phyloP scores from a whole-genome alignment of 2,113 vertebrate species.

The Rafetus swinhoei region DNA sequence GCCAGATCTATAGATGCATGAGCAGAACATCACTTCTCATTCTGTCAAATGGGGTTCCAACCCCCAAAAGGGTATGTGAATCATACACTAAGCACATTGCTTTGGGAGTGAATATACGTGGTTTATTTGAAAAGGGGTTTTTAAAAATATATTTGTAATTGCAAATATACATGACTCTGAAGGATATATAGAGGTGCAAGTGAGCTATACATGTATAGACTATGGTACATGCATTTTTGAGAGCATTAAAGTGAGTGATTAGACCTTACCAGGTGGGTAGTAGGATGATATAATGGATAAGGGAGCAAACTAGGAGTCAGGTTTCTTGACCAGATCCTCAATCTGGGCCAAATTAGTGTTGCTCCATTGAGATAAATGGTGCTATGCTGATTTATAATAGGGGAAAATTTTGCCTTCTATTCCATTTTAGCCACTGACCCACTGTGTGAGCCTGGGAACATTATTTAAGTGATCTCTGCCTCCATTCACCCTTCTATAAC shows the following conservation, averaged over 20 bases:
- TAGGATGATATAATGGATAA: not conserved
- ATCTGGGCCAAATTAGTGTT: accelerated
- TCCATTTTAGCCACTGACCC: not conserved
- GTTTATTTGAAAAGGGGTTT: not conserved
- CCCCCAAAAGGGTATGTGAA: not conserved
- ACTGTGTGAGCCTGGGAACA: not conserved
- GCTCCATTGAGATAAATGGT: not conserved
- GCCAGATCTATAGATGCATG: not conserved
- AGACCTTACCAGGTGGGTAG: not conserved
- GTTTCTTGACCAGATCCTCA: not conserved
- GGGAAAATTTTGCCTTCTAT: not conserved
- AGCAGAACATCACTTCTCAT: not conserved
- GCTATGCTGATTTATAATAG: not conserved
- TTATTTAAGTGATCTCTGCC: not conserved
- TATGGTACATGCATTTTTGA: not conserved
- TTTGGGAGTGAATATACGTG: not conserved
- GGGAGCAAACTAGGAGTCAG: not conserved
- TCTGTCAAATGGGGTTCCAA: not conserved
- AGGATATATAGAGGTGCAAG: not conserved
- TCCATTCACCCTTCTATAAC: not conserved
- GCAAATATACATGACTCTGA: not conserved
- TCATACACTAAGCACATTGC: not conserved
- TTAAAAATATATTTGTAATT: not conserved
- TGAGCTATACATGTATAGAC: not conserved
- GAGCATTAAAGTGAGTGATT: not conserved